These are phyloP conservation scores for Pandemis cinnamomeana DNA, from an alignment of 2,888 invertebrate species.

Conservation along the genomic window DNA sequence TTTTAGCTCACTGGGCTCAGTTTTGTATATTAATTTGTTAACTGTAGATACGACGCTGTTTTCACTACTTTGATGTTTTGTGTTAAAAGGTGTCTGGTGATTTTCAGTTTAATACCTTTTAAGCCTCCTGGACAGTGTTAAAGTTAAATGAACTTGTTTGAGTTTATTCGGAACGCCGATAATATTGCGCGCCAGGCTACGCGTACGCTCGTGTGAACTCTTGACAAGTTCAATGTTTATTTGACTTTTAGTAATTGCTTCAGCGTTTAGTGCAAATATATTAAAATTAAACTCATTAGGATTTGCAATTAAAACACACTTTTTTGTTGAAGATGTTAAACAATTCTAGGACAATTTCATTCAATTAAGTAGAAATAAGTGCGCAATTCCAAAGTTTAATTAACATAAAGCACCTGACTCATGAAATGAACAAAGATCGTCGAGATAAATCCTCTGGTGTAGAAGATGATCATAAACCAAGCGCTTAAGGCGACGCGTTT, in stretches of 20 bases:
- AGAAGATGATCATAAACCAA: conserved; percentile 68
- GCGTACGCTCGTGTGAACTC: neutral
- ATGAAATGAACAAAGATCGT: conserved; percentile 46
- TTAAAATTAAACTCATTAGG: neutral
- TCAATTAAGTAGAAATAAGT: conserved; percentile 34
- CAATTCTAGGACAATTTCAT: conserved; percentile 7
- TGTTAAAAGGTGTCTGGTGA: conserved; percentile 76
- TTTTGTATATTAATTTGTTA: conserved; percentile 82
- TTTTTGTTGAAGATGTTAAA: neutral
- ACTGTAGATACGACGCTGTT: conserved; percentile 65
- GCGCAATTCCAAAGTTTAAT: conserved; percentile 38
- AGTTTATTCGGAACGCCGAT: conserved; percentile 23
- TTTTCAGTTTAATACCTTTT: conserved; percentile 71
- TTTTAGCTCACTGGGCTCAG: conserved; percentile 77
- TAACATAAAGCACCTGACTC: conserved; percentile 43
- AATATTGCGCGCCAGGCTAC: neutral
- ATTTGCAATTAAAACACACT: neutral
- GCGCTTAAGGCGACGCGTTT: conserved; percentile 65
- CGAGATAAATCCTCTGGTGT: conserved; percentile 53
- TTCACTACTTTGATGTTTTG: conserved; percentile 80
- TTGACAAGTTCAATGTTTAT: conserved; percentile 10
- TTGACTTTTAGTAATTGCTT: conserved; percentile 18
- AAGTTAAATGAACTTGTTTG: conserved; percentile 55
- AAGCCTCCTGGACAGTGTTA: conserved; percentile 61
- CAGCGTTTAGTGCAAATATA: neutral